These are phyloP conservation scores for Lepus europaeus DNA, from an alignment of 2,113 vertebrate species.

Conservation along the genomic window DNA sequence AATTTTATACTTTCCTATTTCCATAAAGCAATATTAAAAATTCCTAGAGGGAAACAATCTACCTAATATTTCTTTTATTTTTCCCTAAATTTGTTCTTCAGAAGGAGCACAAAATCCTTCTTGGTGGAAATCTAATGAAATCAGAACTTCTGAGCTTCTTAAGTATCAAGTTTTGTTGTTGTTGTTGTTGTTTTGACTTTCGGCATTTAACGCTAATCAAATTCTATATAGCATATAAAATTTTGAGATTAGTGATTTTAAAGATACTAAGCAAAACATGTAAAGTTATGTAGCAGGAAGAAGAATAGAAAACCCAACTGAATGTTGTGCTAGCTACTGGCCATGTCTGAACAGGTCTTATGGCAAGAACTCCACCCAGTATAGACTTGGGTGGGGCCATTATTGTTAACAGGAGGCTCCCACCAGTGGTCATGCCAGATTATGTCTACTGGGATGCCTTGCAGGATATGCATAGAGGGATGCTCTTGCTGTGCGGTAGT, in stretches of 20 bases:
- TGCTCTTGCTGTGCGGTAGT: constrained; percentile 15
- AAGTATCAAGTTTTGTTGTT: neutral
- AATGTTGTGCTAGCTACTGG: neutral
- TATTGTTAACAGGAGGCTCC: neutral
- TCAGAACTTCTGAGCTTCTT: neutral
- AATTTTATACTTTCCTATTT: constrained; percentile 41
- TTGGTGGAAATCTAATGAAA: constrained; percentile 37
- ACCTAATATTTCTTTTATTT: constrained; percentile 1
- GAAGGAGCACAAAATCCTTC: neutral
- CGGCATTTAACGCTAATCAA: constrained; percentile 4
- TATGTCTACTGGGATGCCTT: neutral
- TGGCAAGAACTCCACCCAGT: fast-evolving
- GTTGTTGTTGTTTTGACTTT: neutral
- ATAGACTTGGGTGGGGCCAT: neutral
- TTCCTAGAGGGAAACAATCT: neutral
- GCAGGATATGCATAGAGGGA: neutral
- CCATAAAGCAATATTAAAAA: constrained; percentile 46
- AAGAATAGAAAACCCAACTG: constrained; percentile 21
- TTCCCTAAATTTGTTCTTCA: neutral
- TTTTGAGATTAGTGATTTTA: constrained; percentile 37
- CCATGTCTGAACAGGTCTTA: neutral
- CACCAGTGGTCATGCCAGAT: neutral
- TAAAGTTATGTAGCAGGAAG: neutral
- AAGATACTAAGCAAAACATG: neutral
- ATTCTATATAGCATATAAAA: constrained; percentile 38